These are phyloP conservation scores for Drosophila hawaiiensis DNA, from an alignment of 2,888 invertebrate species.

Conservation along the genomic window DNA sequence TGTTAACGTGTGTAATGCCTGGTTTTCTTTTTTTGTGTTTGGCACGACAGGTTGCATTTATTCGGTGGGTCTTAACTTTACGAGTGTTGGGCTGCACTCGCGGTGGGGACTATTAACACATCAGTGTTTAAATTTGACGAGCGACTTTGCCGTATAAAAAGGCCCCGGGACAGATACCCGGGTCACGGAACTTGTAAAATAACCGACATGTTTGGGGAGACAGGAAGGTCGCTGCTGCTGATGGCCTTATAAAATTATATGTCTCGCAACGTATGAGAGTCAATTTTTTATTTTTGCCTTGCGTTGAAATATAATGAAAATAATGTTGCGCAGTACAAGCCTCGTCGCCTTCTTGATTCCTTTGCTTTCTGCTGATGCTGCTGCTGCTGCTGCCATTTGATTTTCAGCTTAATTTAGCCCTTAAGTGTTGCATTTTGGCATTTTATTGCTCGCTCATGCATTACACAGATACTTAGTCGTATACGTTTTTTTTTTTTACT, in stretches of 20 bases:
- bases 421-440: conserved; percentile 58
- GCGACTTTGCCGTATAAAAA: conserved; percentile 48
- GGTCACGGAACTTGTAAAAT: conserved; percentile 74
- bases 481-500: conserved; percentile 2
- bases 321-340: conserved; percentile 32
- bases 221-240: conserved; percentile 43
- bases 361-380: conserved; percentile 23
- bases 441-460: conserved; percentile 44
- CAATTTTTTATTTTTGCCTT: conserved; percentile 52
- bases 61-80: conserved; percentile 28
- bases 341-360: conserved; percentile 6
- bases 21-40: conserved; percentile 11
- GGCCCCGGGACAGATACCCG: conserved; percentile 8
- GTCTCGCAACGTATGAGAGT: conserved; percentile 33
- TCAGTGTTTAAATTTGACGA: conserved; percentile 80
- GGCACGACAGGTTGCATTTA: conserved; percentile 11
- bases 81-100: conserved; percentile 17
- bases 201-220: conserved; percentile 63
- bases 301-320: conserved; percentile 59
- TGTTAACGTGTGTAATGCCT: conserved; percentile 11
- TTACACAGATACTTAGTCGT: conserved; percentile 25
- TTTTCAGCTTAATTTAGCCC: conserved; percentile 62
- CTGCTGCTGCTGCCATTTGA: conserved; percentile 43
- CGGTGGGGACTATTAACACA: conserved; percentile 70
- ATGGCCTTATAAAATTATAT: conserved; percentile 59